Evolutionary conservation across 1,140 invertebrate genomes (phyloP).

Genomic region (Thalassaphorura encarpata): DNA sequence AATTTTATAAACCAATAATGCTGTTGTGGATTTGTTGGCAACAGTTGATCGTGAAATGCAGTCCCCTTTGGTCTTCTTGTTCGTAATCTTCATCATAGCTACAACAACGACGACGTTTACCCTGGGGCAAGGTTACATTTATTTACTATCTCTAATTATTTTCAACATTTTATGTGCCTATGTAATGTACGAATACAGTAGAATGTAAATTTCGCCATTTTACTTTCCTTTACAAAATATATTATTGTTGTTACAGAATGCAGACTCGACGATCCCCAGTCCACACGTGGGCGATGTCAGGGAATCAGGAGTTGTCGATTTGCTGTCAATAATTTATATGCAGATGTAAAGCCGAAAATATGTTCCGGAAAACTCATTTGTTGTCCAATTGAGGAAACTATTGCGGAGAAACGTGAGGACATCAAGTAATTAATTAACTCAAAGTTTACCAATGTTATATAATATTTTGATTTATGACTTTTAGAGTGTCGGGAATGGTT

Average conservation of each 20-base stretch:
- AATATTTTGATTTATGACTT: not conserved
- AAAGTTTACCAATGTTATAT: not conserved
- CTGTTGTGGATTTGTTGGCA: no score
- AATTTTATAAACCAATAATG: no score
- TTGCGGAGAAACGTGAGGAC: conserved; percentile 20
- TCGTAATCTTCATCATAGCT: no score
- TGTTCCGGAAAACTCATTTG: conserved; percentile 20
- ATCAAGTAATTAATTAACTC: not conserved
- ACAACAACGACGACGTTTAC: no score
- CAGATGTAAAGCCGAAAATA: conserved; percentile 13
- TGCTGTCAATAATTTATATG: conserved; percentile 6
- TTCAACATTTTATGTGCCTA: no score
- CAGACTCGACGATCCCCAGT: conserved; percentile 17
- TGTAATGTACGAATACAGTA: no score
- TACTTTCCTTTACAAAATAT: not conserved
- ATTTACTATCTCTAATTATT: no score
- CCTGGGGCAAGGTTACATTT: no score
- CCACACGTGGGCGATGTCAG: conserved; percentile 14
- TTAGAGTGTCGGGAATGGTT: conserved; percentile 26
- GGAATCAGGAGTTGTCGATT: conserved; percentile 10
- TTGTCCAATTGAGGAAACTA: conserved; percentile 17
- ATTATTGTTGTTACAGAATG: conserved; percentile 2
- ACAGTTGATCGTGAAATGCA: no score
- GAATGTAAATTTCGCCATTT: no score
- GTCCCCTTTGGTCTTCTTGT: no score